Conservation (phyloP, 2,113 vertebrate species). For the Cheirogaleus medius region DNA sequence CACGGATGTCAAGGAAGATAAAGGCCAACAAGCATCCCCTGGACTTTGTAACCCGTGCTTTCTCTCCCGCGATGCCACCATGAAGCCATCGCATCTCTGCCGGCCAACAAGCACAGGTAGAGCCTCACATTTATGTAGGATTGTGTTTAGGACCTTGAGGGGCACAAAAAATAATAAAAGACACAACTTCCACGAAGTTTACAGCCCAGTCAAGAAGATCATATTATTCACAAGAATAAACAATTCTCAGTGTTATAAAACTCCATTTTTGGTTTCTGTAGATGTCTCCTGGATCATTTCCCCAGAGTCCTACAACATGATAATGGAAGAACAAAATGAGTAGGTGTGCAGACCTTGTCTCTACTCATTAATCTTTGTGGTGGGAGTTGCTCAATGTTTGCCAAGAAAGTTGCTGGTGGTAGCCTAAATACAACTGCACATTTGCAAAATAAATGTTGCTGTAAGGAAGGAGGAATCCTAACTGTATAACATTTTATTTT, state of each 20-base stretch:
- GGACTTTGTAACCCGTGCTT: accelerated
- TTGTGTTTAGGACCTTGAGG: not conserved
- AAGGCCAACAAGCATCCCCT: not conserved
- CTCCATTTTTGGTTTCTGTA: not conserved
- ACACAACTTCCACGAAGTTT: not conserved
- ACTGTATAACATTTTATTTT: constrained; percentile 40
- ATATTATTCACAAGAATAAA: not conserved
- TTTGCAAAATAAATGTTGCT: constrained; percentile 60
- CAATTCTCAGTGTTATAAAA: not conserved
- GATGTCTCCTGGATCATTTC: not conserved
- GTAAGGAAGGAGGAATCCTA: constrained; percentile 17
- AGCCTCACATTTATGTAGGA: too few relatives aligned
- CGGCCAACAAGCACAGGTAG: too few relatives aligned
- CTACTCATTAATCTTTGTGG: constrained; percentile 58
- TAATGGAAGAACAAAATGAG: not conserved
- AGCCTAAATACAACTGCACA: constrained; percentile 63
- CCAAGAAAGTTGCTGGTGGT: constrained; percentile 68
- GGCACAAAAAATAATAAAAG: not conserved
- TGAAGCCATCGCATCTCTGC: not conserved
- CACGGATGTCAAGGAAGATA: not conserved
- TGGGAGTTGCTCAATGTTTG: constrained; percentile 68
- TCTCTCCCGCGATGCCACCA: accelerated
- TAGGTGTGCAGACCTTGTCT: constrained; percentile 54
- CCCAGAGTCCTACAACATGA: not conserved
- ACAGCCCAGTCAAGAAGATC: not conserved